These are phyloP conservation scores for Drosophila insularis DNA, from an alignment of 1,140 invertebrate genomes.

Conservation along the genomic window DNA sequence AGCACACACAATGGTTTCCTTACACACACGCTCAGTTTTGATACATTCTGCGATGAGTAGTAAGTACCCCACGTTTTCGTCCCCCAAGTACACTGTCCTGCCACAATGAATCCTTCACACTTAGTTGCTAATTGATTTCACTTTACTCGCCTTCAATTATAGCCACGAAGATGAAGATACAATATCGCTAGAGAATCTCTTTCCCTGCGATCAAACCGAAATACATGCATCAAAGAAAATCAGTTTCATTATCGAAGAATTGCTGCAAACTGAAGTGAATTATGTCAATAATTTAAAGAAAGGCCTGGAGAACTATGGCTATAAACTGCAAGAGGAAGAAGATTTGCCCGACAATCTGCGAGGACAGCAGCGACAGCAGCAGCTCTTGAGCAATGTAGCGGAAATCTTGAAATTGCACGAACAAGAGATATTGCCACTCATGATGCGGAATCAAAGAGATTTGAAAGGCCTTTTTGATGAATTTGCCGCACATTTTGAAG, in stretches of 20 bases:
- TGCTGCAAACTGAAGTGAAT: conserved; percentile 79
- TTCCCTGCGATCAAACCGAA: conserved; percentile 80
- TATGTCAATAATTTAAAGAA: conserved; percentile 77
- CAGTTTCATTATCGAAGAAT: conserved; percentile 78
- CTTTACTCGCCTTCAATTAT: not conserved
- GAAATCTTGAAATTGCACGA: conserved; percentile 76
- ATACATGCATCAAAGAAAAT: conserved; percentile 80
- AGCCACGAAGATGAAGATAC: conserved; percentile 81
- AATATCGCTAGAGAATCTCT: conserved; percentile 75
- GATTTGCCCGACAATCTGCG: conserved; percentile 63
- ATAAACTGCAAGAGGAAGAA: conserved; percentile 38
- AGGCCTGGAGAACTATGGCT: conserved; percentile 72
- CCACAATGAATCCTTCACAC: conserved; percentile 2
- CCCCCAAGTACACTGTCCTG: not conserved
- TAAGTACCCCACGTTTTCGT: conserved; percentile 53
- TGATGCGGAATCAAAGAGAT: conserved; percentile 75
- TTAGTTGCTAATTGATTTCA: conserved; percentile 2
- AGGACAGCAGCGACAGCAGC: conserved; percentile 53
- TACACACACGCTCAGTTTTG: conserved; percentile 69
- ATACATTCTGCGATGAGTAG: conserved; percentile 79
- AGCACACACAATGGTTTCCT: conserved; percentile 67
- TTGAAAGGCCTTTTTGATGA: conserved; percentile 77
- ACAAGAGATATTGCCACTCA: conserved; percentile 69
- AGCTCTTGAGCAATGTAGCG: conserved; percentile 63
- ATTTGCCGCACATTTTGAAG: conserved; percentile 71